phyloP scores from a whole-genome alignment of 2,888 invertebrate genomes.

The Chrysolina oricalcia region DNA sequence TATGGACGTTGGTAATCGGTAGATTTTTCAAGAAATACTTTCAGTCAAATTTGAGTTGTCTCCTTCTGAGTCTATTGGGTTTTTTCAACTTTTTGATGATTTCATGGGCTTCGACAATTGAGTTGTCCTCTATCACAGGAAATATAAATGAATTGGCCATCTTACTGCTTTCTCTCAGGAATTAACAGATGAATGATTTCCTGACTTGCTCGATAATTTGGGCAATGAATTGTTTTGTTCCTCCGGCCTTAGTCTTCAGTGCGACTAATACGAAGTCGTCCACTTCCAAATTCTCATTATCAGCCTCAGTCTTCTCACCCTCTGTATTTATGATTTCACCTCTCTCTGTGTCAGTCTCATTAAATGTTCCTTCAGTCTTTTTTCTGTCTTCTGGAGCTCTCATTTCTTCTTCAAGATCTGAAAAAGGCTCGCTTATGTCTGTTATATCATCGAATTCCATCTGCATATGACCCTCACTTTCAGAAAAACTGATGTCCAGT shows the following conservation, averaged over 20 bases:
- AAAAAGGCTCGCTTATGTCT: too few relatives aligned
- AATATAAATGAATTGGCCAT: slow-evolving; percentile 4
- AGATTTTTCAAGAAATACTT: slow-evolving; percentile 2
- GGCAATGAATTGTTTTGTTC: background rate
- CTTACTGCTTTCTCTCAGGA: slow-evolving; percentile 6
- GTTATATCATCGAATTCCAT: background rate
- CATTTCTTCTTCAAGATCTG: too few relatives aligned
- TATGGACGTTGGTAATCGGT: background rate
- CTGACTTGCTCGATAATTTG: slow-evolving; percentile 9
- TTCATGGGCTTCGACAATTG: slow-evolving; percentile 9
- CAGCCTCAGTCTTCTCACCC: too few relatives aligned
- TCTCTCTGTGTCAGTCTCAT: too few relatives aligned
- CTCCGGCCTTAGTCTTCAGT: background rate
- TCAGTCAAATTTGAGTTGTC: slow-evolving; percentile 8
- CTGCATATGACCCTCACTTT: slow-evolving; percentile 1
- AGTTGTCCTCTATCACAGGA: slow-evolving; percentile 5
- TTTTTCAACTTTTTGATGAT: slow-evolving; percentile 12
- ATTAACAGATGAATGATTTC: slow-evolving; percentile 5
- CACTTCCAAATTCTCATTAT: too few relatives aligned
- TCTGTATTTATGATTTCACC: too few relatives aligned
- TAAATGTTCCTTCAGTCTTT: too few relatives aligned
- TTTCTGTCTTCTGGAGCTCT: too few relatives aligned
- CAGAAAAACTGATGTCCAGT: slow-evolving; percentile 1
- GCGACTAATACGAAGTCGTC: background rate
- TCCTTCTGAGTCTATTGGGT: background rate